Evolutionary conservation across 2,113 vertebrate genomes (phyloP).

Genomic region (Ciconia maguari): DNA sequence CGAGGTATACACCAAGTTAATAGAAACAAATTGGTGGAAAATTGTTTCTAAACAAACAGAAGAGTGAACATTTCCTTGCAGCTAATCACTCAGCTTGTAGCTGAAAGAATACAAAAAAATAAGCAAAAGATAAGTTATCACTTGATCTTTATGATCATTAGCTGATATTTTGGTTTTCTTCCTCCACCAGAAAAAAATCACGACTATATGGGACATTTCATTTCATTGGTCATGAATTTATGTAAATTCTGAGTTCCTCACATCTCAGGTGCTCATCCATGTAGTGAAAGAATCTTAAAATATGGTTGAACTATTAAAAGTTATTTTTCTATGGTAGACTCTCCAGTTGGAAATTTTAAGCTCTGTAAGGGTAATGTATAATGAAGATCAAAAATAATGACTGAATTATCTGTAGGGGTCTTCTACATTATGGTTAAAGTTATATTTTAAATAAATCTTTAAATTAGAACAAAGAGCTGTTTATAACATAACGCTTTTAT

Average conservation of each 20-base stretch:
- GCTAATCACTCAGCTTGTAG: neutral
- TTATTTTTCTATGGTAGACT: neutral
- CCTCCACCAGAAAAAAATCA: neutral
- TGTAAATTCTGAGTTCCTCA: neutral
- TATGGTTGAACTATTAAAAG: neutral
- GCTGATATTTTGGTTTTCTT: neutral
- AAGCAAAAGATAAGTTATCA: neutral
- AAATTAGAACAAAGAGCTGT: neutral
- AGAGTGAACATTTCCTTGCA: neutral
- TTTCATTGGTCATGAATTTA: neutral
- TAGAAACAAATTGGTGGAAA: neutral
- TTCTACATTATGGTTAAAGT: neutral
- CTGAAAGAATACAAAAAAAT: neutral
- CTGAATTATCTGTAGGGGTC: neutral
- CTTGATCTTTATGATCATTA: neutral
- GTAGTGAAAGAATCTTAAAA: neutral
- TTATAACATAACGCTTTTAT: neutral
- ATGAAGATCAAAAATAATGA: neutral
- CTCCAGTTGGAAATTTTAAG: neutral
- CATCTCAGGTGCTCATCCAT: neutral
- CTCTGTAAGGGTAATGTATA: neutral
- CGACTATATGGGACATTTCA: neutral
- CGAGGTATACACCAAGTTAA: neutral
- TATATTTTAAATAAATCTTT: neutral
- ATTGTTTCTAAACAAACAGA: neutral